Conservation (phyloP, 2,113 vertebrate species). For the Parus major region DNA sequence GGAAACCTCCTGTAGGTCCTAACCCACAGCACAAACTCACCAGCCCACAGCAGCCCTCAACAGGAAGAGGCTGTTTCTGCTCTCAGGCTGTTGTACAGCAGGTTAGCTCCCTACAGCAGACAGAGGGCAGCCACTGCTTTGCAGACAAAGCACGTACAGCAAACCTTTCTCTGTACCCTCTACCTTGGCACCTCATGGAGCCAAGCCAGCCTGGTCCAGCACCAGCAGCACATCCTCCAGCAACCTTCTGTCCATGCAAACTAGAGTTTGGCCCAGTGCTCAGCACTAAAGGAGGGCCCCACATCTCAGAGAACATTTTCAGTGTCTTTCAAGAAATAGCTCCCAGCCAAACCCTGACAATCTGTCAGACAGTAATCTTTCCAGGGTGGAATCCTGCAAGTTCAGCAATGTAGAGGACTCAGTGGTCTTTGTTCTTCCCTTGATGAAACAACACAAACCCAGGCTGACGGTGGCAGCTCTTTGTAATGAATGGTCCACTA, state of each 20-base stretch:
- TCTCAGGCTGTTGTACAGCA: background rate
- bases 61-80: background rate
- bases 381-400: background rate
- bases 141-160: background rate
- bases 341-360: background rate
- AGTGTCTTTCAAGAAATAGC: background rate
- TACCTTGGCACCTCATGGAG: background rate
- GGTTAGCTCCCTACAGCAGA: background rate
- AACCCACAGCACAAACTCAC: background rate
- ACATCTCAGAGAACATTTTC: background rate
- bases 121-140: background rate
- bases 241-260: background rate
- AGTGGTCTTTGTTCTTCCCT: background rate
- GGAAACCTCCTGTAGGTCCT: background rate
- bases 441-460: background rate
- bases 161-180: background rate
- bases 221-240: background rate
- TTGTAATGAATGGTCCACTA: background rate
- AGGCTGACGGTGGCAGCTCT: background rate
- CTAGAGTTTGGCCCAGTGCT: background rate
- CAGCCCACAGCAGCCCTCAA: background rate
- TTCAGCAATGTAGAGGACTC: background rate
- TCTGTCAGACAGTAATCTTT: background rate
- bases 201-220: background rate
- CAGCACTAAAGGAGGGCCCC: background rate